Conservation (phyloP, 2,888 invertebrate species). For the Protophormia terraenovae region DNA sequence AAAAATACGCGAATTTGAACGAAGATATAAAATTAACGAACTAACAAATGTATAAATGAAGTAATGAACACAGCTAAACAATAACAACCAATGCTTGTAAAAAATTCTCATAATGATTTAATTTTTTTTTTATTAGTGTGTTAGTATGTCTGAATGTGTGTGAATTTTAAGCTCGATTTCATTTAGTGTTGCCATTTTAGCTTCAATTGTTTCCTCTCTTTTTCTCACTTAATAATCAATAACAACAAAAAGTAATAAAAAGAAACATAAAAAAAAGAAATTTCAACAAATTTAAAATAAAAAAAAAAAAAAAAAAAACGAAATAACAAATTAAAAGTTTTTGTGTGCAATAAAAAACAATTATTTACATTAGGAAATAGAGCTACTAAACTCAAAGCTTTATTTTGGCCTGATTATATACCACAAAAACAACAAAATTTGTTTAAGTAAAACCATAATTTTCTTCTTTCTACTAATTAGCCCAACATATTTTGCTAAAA, state of each 20-base stretch:
- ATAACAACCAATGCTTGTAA: conserved; percentile 10
- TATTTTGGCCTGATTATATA: neutral
- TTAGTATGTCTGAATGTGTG: conserved; percentile 13
- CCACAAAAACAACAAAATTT: neutral
- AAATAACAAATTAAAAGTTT: no score
- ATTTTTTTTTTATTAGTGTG: conserved; percentile 14
- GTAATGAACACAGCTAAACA: conserved; percentile 6
- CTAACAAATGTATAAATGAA: conserved; percentile 18
- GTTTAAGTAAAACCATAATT: neutral
- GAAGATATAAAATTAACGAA: conserved; percentile 24
- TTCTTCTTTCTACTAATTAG: neutral
- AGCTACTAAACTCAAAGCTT: neutral
- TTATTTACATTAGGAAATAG: no score
- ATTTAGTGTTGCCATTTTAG: conserved; percentile 44
- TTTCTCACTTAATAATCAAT: no score
- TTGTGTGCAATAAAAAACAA: no score
- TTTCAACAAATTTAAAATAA: neutral
- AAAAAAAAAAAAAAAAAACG: neutral
- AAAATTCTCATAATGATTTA: conserved; percentile 36
- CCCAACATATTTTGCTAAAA: neutral
- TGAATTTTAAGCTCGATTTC: conserved; percentile 52
- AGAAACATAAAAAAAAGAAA: neutral
- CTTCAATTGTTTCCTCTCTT: no score
- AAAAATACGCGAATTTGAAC: conserved; percentile 15
- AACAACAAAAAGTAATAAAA: neutral